phyloP scores from a whole-genome alignment of 2,888 invertebrate genomes.

The Agriopis aurantiaria region DNA sequence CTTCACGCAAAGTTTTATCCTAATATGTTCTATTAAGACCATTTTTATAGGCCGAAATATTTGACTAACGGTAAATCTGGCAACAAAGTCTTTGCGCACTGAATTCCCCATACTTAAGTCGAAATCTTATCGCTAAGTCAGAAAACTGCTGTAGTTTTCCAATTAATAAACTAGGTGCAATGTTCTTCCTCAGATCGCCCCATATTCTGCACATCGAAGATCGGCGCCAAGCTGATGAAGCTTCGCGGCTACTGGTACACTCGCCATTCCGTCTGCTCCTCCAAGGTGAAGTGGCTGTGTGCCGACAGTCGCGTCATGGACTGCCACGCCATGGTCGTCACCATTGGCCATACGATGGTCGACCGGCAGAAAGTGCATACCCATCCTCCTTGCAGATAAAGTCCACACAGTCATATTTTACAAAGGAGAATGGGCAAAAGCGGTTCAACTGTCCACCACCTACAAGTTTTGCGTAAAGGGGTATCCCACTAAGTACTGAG shows the following conservation, averaged over 20 bases:
- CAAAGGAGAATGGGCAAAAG: not conserved
- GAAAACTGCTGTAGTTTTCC: not conserved
- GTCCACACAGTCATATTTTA: not conserved
- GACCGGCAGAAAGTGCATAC: conserved; percentile 75
- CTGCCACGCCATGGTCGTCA: conserved; percentile 77
- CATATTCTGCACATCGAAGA: conserved; percentile 73
- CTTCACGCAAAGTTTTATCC: too few species aligned
- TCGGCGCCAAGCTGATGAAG: conserved; percentile 76
- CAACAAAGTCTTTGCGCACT: too few species aligned
- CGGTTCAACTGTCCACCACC: not conserved
- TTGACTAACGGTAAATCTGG: too few species aligned
- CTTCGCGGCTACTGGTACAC: conserved; percentile 77
- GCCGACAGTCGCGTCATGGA: conserved; percentile 70
- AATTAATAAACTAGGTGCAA: not conserved
- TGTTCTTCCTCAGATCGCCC: conserved; percentile 64
- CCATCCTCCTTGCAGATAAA: conserved; percentile 60
- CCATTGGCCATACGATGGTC: conserved; percentile 75
- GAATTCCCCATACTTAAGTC: not conserved
- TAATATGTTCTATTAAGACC: too few species aligned
- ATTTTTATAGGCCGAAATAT: too few species aligned
- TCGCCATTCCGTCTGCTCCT: conserved; percentile 78
- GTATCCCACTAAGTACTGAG: too few species aligned
- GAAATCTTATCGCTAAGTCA: too few species aligned
- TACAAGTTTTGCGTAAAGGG: not conserved
- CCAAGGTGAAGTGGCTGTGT: conserved; percentile 77